Evolutionary conservation across 2,888 invertebrate species (phyloP).

Genomic region (Leucania comma): DNA sequence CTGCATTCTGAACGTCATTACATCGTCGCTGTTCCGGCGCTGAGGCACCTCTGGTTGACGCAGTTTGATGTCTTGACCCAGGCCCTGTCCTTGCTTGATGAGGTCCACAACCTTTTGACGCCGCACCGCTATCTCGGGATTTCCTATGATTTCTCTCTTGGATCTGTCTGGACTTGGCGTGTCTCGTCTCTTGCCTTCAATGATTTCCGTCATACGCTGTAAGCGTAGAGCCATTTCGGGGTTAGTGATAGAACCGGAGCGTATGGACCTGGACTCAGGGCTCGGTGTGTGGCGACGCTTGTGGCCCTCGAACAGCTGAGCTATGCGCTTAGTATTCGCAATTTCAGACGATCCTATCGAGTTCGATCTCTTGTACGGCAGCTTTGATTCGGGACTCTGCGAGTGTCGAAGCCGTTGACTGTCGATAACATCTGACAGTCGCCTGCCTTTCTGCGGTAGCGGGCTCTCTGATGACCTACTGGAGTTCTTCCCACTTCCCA

Average conservation of each 20-base stretch:
- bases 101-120: conserved; percentile 80
- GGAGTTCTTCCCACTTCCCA: conserved; percentile 63
- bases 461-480: conserved; percentile 67
- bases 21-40: conserved; percentile 78
- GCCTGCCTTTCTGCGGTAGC: conserved; percentile 68
- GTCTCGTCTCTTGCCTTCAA: conserved; percentile 79
- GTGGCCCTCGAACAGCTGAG: conserved; percentile 80
- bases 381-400: conserved; percentile 72
- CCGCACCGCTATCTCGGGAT: conserved; percentile 80
- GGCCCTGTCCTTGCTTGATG: conserved; percentile 68
- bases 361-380: conserved; percentile 73
- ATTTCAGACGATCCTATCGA: conserved; percentile 78
- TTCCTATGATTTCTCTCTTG: conserved; percentile 78
- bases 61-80: conserved; percentile 71
- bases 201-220: conserved; percentile 82
- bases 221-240: conserved; percentile 79
- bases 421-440: conserved; percentile 74
- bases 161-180: conserved; percentile 78
- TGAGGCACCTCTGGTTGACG: conserved; percentile 65
- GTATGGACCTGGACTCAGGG: conserved; percentile 73
- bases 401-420: conserved; percentile 71
- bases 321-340: conserved; percentile 79
- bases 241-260: conserved; percentile 75
- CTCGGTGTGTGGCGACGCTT: conserved; percentile 78
- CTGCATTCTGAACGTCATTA: conserved; percentile 92